These are phyloP conservation scores for Clivina fossor DNA, from an alignment of 2,888 invertebrate species.

Conservation along the genomic window DNA sequence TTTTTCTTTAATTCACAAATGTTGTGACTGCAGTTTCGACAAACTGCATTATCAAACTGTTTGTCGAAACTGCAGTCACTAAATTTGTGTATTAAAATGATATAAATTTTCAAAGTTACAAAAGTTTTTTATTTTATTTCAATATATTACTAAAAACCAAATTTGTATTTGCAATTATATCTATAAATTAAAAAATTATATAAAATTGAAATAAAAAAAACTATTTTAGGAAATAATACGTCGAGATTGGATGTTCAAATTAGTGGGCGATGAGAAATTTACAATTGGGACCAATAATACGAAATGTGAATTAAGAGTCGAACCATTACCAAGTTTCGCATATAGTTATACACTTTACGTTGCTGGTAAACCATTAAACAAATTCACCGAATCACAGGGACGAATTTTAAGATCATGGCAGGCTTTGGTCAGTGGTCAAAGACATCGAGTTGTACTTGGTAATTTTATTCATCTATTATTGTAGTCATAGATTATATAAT, in stretches of 20 bases:
- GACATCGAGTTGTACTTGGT: conserved; percentile 74
- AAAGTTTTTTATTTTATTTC: too few relatives aligned
- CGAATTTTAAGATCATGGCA: conserved; percentile 77
- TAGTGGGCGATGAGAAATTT: conserved; percentile 84
- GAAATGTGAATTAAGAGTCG: conserved; percentile 55
- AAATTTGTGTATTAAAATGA: too few relatives aligned
- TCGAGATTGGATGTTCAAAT: conserved; percentile 89
- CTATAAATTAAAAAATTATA: not conserved
- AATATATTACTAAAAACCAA: too few relatives aligned
- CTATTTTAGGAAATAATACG: conserved; percentile 66
- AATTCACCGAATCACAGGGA: conserved; percentile 78
- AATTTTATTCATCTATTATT: too few relatives aligned
- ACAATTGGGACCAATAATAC: conserved; percentile 60
- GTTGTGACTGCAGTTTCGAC: too few relatives aligned
- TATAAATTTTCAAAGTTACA: too few relatives aligned
- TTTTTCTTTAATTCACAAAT: too few relatives aligned
- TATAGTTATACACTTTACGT: conserved; percentile 82
- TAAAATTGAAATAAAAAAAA: not conserved
- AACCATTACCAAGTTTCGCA: conserved; percentile 70
- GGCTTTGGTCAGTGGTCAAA: conserved; percentile 56
- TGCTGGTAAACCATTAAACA: conserved; percentile 77
- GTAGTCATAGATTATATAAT: too few relatives aligned
- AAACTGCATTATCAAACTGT: too few relatives aligned
- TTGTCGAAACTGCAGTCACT: too few relatives aligned
- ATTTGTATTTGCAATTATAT: not conserved